phyloP scores from a whole-genome alignment of 2,797 vertebrate species.

The Coccyzus lansbergi region DNA sequence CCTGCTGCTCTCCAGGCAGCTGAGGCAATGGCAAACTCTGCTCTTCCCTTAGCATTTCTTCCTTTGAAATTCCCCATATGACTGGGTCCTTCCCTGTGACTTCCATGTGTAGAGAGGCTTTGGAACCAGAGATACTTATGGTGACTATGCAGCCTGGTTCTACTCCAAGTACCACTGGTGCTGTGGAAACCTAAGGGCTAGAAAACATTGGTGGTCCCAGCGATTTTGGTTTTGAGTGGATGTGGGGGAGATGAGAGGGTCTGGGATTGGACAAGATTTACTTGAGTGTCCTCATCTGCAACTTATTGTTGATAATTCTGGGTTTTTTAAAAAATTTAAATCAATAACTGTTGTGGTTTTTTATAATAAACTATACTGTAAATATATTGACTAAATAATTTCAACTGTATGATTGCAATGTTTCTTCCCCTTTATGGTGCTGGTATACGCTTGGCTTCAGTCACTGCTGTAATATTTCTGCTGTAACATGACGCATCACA shows the following conservation, averaged over 20 bases:
- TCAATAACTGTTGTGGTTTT: fast-evolving
- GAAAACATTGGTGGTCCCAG: neutral
- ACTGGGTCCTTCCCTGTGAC: neutral
- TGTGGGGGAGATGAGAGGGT: neutral
- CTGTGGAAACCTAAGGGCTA: neutral
- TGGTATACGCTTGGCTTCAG: neutral
- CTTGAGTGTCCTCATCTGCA: neutral
- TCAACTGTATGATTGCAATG: neutral
- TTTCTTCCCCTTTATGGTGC: neutral
- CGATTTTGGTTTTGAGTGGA: neutral
- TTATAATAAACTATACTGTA: neutral
- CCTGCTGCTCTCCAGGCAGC: neutral
- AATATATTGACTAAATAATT: neutral
- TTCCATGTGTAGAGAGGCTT: neutral
- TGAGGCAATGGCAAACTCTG: fast-evolving
- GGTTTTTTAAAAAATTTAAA: neutral
- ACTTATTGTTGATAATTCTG: neutral
- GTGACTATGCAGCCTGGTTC: neutral
- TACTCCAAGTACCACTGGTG: neutral
- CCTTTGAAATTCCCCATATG: neutral
- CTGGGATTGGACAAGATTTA: neutral
- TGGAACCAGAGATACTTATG: neutral
- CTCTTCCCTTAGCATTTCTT: neutral
- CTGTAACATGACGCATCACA: fast-evolving
- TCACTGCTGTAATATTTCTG: fast-evolving